Conservation (phyloP, 2,113 vertebrate genomes). For the Brienomyrus brachyistius region DNA sequence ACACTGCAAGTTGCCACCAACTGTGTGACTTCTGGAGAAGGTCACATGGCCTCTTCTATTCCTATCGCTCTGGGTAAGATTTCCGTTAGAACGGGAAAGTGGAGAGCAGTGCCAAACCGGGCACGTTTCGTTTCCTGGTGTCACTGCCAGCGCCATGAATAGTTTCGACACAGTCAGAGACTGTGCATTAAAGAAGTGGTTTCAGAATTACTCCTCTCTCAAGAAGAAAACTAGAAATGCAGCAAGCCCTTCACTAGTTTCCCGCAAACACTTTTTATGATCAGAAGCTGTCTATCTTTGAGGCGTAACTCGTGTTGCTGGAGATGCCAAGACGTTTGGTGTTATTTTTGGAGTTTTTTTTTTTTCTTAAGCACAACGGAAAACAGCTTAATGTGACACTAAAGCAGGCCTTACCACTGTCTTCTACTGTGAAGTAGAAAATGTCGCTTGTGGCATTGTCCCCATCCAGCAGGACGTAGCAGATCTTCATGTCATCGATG, state of each 20-base stretch:
- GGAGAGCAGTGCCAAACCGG: neutral
- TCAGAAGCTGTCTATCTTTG: conserved; percentile 49
- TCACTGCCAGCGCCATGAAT: neutral
- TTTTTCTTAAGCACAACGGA: neutral
- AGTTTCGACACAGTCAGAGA: neutral
- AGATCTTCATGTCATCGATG: conserved; percentile 75
- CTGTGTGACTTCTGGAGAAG: neutral
- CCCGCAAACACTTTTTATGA: conserved; percentile 40
- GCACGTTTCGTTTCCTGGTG: neutral
- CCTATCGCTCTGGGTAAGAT: neutral
- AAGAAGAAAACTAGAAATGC: conserved; percentile 34
- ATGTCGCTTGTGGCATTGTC: conserved; percentile 70
- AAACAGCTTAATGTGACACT: neutral
- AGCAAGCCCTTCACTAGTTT: conserved; percentile 31
- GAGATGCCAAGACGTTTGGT: neutral
- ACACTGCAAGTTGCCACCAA: neutral
- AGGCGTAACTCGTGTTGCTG: conserved; percentile 30
- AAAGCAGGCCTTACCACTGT: conserved; percentile 61
- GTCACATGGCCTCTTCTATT: neutral
- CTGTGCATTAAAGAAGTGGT: neutral
- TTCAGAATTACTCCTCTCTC: conserved; percentile 26
- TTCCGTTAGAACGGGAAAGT: neutral
- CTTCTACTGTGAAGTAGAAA: conserved; percentile 77
- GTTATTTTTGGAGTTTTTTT: neutral
- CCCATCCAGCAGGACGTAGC: conserved; percentile 65